These are phyloP conservation scores for Apteryx owenii DNA, from an alignment of 2,113 vertebrate species.

Conservation along the genomic window DNA sequence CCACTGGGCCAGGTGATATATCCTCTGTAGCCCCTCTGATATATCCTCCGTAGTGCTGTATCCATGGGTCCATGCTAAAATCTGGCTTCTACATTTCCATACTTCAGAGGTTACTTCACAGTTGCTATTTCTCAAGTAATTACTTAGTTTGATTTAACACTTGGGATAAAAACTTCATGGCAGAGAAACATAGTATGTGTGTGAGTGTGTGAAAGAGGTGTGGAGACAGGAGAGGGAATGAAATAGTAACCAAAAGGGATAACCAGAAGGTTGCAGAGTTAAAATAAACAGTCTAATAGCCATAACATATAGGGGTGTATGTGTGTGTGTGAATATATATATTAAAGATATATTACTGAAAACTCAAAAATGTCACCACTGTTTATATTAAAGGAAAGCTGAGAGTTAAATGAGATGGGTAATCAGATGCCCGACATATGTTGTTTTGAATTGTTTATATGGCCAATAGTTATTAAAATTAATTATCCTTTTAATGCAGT, in stretches of 20 bases:
- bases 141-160: slow-evolving; percentile 10
- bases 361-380: slow-evolving; percentile 56
- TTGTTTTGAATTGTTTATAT: slow-evolving; percentile 81
- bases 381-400: slow-evolving; percentile 76
- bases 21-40: rapidly evolving
- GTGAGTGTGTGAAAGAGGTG: neutral
- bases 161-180: neutral
- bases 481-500: slow-evolving; percentile 76
- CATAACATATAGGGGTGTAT: neutral
- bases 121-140: neutral
- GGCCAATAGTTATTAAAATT: slow-evolving; percentile 80
- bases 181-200: neutral
- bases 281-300: neutral
- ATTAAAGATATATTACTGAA: slow-evolving; percentile 38
- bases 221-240: neutral
- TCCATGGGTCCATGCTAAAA: neutral
- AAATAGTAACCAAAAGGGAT: neutral
- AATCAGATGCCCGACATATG: slow-evolving; percentile 81
- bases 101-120: neutral
- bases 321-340: neutral
- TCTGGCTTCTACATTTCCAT: neutral
- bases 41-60: rapidly evolving
- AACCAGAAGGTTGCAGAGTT: neutral
- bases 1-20: neutral
- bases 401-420: slow-evolving; percentile 79